Evolutionary conservation across 2,113 vertebrate genomes (phyloP).

Genomic region (Phoenicopterus ruber): DNA sequence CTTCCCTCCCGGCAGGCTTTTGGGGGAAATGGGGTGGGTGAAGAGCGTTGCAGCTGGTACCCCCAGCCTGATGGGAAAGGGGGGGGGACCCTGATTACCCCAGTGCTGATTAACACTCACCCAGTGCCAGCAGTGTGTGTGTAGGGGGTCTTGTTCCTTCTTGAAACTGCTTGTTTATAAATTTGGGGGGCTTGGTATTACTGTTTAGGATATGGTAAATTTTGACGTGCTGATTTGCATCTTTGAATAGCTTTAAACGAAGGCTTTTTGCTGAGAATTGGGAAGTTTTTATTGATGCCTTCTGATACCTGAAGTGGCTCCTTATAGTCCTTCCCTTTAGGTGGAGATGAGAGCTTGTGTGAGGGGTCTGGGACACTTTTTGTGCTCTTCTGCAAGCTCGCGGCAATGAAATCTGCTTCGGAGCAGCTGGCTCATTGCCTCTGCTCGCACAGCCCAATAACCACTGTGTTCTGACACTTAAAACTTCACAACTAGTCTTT

Average conservation of each 20-base stretch:
- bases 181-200: neutral
- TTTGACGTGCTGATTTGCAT: neutral
- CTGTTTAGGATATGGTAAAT: no score
- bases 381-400: neutral
- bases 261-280: neutral
- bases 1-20: neutral
- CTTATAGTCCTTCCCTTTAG: neutral
- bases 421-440: neutral
- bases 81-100: neutral
- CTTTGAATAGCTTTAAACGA: neutral
- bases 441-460: neutral
- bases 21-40: neutral
- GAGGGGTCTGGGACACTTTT: neutral
- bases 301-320: neutral
- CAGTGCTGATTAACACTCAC: neutral
- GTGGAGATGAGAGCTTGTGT: neutral
- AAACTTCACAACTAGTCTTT: neutral
- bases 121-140: neutral
- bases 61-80: neutral
- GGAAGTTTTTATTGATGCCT: neutral
- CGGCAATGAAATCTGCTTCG: fast-evolving
- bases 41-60: neutral
- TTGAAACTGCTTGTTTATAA: neutral
- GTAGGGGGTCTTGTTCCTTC: neutral
- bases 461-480: no score